A percentile compares a stretch with the other conserved stretches of the same genome.
Evolutionary conservation across 2,797 vertebrate species (phyloP).

Genomic region (Gadopsis marmoratus): DNA sequence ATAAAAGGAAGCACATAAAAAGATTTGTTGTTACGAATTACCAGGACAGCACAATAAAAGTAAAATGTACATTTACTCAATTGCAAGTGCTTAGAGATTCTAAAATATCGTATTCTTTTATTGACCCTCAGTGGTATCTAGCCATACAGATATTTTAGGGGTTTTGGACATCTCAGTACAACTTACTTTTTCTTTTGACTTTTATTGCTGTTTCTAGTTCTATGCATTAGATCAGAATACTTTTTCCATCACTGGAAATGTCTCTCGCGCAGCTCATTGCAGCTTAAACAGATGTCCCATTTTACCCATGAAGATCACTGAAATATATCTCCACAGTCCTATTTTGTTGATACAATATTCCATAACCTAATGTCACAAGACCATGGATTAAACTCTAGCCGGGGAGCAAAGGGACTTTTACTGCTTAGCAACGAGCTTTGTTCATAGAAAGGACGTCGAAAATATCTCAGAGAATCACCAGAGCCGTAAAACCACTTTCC

Average conservation of each 20-base stretch:
- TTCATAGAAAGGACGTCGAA: slow-evolving; percentile 24
- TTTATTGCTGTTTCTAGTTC: not conserved
- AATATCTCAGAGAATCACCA: slow-evolving; percentile 39
- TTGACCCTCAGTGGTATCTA: not conserved
- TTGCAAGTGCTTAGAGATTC: not conserved
- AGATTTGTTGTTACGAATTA: not conserved
- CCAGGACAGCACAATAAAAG: not conserved
- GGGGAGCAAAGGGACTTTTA: slow-evolving; percentile 19
- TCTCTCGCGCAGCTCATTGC: slow-evolving; percentile 8
- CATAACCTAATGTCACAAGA: slow-evolving; percentile 3
- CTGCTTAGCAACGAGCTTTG: slow-evolving; percentile 46
- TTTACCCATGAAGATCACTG: not conserved
- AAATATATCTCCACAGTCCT: not conserved
- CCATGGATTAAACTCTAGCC: slow-evolving; percentile 11
- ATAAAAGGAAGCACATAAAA: not conserved
- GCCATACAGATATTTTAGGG: not conserved
- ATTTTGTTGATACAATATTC: slow-evolving; percentile 14
- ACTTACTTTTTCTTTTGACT: not conserved
- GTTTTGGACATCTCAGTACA: not conserved
- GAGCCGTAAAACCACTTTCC: slow-evolving; percentile 37
- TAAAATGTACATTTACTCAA: not conserved
- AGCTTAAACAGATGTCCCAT: not conserved
- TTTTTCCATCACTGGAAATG: not conserved
- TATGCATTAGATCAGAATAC: not conserved
- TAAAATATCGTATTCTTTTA: not conserved